Conservation (phyloP, 2,888 invertebrate genomes). For the Caradrina clavipalpis region DNA sequence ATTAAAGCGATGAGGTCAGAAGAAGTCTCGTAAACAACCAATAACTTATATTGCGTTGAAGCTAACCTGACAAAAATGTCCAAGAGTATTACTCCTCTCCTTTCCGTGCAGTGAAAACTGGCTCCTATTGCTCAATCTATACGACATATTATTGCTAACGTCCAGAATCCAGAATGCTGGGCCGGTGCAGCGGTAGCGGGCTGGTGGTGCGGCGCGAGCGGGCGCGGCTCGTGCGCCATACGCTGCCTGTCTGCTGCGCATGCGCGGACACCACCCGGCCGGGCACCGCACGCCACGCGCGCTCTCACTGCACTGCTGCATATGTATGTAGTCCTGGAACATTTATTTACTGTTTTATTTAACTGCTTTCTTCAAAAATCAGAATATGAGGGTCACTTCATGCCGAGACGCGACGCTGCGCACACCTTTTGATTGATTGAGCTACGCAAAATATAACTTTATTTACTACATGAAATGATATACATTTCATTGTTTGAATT, state of each 20-base stretch:
- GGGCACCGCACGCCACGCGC: constrained; percentile 70
- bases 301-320: constrained; percentile 78
- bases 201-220: constrained; percentile 87
- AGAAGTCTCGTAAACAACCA: neutral
- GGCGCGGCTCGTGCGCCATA: constrained; percentile 79
- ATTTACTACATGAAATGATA: no score
- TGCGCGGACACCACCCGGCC: constrained; percentile 69
- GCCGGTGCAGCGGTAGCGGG: constrained; percentile 76
- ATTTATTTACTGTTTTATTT: neutral
- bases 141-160: neutral
- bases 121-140: neutral
- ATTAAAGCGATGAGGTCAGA: neutral
- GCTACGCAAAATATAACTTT: no score
- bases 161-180: constrained; percentile 78
- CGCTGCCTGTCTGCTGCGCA: constrained; percentile 80
- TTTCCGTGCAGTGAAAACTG: neutral
- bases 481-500: no score
- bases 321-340: constrained; percentile 69
- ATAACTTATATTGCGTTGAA: neutral
- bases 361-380: no score
- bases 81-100: neutral
- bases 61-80: neutral
- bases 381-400: no score
- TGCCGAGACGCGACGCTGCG: no score
- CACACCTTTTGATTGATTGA: no score